Conservation (phyloP, 2,888 invertebrate species). For the Morpho deidamia region DNA sequence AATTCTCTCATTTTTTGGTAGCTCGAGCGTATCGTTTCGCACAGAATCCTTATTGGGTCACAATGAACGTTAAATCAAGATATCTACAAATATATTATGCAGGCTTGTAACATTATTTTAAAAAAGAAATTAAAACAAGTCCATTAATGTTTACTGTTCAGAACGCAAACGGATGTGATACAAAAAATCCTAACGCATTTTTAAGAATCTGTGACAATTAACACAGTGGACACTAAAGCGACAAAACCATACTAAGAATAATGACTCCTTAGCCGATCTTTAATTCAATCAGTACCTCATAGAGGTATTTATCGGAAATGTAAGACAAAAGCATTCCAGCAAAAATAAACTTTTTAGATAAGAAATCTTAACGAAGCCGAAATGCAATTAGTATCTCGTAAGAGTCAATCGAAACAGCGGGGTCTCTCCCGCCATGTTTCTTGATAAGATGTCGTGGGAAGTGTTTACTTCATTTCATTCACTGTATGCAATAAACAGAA, state of each 20-base stretch:
- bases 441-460: conserved; percentile 52
- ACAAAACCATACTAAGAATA: conserved; percentile 8
- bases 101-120: no score
- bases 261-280: conserved; percentile 10
- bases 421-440: conserved; percentile 38
- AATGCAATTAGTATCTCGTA: conserved; percentile 34
- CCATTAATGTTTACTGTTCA: not conserved
- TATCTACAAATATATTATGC: no score
- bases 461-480: conserved; percentile 52
- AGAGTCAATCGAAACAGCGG: conserved; percentile 47
- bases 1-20: no score
- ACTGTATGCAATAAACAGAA: conserved; percentile 18
- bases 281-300: conserved; percentile 8
- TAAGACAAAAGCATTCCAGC: conserved; percentile 23
- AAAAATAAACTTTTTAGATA: conserved; percentile 26
- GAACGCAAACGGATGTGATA: not conserved
- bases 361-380: conserved; percentile 43
- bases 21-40: no score
- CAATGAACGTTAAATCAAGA: not conserved
- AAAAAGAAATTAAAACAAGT: not conserved
- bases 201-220: conserved; percentile 11
- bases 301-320: conserved; percentile 14
- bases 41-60: not conserved
- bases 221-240: conserved; percentile 11
- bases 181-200: not conserved